Evolutionary conservation across 2,888 invertebrate species (phyloP), one percentile per base, ranked within the genome.

Genomic region (Drosophila yooni): DNA sequence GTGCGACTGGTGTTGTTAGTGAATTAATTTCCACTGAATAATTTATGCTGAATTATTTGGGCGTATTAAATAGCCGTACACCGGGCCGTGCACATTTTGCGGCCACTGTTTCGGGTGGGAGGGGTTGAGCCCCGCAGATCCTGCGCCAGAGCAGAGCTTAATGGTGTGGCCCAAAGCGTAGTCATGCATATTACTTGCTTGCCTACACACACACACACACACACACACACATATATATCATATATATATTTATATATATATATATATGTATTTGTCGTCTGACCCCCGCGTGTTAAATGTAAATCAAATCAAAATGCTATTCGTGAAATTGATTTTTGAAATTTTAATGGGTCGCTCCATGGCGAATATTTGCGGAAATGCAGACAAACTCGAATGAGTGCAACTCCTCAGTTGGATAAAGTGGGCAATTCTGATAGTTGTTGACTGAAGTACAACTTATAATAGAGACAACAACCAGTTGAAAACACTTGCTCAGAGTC

Each of bases 1-100:
- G 11, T 60, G n/a, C 61, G 61, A 51, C 54, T 74, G 61, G 74
- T 82, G 82, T 83, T 86, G 87, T 89, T 84, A 89, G 82, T 90
- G 90, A 90, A 90, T 90, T 91, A 90, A 90, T 91, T 90, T 91
- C 82, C 80, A 83, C 53, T 90, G 89, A 89, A 91, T 90, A 88
- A 91, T 90, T 90, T 76, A 90, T 88, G 91, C 82, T 71, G 91
- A 82, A 91, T 87, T 87, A 87, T 87, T 90, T 88, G 76, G 81
- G 60, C 77, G 83, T 85, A 89, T 86, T 90, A 87, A 88, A 89
- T 85, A 79, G 86, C 68, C 57, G 33, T 66, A 50, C 60, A 54
- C 25, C 34, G 66, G 27, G 40, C 48, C 59, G n/a, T 31, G 38
- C 65, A 70, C 77, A 70, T 64, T 66, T 68, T 71, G 78, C 73